These are phyloP conservation scores for Calonectris borealis DNA, from an alignment of 2,113 vertebrate genomes.

Conservation along the genomic window DNA sequence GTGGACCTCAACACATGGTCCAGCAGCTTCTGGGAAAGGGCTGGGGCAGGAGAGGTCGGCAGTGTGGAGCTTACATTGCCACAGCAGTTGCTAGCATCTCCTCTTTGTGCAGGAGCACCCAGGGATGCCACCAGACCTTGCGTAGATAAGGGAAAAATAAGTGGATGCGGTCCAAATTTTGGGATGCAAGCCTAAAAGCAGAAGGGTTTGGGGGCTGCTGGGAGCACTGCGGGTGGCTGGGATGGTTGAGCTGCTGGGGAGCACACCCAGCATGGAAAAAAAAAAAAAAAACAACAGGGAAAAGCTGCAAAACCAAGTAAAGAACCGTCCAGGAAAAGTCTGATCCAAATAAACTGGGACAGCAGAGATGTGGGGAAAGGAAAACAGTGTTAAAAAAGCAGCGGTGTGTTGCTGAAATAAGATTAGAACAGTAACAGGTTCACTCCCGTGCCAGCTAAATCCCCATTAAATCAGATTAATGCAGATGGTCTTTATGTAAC, in stretches of 20 bases:
- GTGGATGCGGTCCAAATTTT: fast-evolving
- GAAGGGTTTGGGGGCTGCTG: background rate
- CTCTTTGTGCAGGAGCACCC: background rate
- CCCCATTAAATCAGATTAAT: slow-evolving; percentile 75
- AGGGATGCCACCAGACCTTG: background rate
- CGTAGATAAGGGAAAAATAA: background rate
- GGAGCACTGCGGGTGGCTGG: background rate
- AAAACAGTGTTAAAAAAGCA: slow-evolving; percentile 30
- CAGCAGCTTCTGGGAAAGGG: background rate
- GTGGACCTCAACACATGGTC: fast-evolving
- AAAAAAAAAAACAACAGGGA: background rate
- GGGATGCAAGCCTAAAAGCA: background rate
- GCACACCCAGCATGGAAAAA: background rate
- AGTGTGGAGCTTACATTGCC: background rate
- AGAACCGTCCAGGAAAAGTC: background rate
- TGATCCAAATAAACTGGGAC: slow-evolving; percentile 24
- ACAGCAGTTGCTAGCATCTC: background rate
- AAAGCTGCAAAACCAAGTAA: background rate
- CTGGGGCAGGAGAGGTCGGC: fast-evolving
- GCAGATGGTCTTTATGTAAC: slow-evolving; percentile 71
- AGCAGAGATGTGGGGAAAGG: background rate
- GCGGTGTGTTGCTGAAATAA: slow-evolving; percentile 51
- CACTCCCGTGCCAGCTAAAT: slow-evolving; percentile 58
- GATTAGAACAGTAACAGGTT: slow-evolving; percentile 64
- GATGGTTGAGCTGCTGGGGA: background rate